Evolutionary conservation across 1,140 invertebrate genomes (phyloP), one percentile per base, ranked within the genome.

Genomic region (Zophobas morio): DNA sequence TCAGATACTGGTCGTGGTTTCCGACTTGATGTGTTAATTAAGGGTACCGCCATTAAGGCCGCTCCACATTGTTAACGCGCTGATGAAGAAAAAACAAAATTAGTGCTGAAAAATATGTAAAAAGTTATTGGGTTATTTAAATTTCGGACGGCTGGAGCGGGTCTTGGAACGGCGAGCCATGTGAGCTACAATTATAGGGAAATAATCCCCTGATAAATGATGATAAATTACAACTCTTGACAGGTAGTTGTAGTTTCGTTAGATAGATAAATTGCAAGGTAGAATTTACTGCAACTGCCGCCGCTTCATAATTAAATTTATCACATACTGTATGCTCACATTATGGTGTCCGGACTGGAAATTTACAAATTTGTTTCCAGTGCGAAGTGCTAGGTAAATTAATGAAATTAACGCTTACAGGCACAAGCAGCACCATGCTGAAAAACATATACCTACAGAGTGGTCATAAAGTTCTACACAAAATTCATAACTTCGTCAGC

Each of bases 121-220:
- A 20, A 20, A 20, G 20, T 20, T 20, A 20, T 20, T 20, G 20
- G 20, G 46, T 47, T 70, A 32, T 47, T 70, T 35, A 70, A 70
- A 46, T 70, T 32, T 70, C 8, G n/a, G 40, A 47, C 32, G 8
- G 20, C 66, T 70, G n/a, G 6, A 6, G 36, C 32, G 1, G 6
- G 37, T 36, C 47, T 8, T 36, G 6, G 37, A 33, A 51, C 5
- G 53, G 3, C 32, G 35, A 53, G 70, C 8, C 51, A 72, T 40
- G 70, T 33, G 51, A 72, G 51, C 70, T 72, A 72, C 70, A 72
- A 72, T 72, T 72, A 72, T 72, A 72, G 51, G 47, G 51, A 54
- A 72, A 51, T 72, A 72, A 72, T 72, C 70, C 70, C n/a, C 40
- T 72, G 70, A 72, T 72, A 72, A 51, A 72, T 72, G 70, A 72